phyloP scores from a whole-genome alignment of 2,113 vertebrate species.

The Dolichallabes microphthalmus region DNA sequence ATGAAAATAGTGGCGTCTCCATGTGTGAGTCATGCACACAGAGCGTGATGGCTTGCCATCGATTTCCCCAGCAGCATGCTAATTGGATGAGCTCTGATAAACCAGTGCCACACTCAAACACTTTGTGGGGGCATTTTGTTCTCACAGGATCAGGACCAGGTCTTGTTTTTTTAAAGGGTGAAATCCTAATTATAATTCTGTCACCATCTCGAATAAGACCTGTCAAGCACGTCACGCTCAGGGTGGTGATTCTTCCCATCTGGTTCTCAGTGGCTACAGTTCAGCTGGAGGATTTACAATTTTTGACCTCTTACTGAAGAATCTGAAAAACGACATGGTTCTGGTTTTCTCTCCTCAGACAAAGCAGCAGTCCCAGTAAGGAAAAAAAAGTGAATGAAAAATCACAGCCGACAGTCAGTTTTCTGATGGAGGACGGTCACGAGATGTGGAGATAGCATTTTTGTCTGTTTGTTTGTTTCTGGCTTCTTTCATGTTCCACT shows the following conservation, averaged over 20 bases:
- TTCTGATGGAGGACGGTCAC: background rate
- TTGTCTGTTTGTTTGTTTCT: background rate
- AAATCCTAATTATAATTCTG: background rate
- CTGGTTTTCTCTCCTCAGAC: background rate
- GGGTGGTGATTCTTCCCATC: background rate
- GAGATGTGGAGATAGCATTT: background rate
- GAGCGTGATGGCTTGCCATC: too few species aligned
- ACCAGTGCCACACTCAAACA: background rate
- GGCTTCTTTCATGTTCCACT: background rate
- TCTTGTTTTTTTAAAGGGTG: background rate
- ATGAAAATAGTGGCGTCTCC: background rate
- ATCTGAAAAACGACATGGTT: background rate
- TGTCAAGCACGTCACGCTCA: background rate
- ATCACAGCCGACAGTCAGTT: background rate
- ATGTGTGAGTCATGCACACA: background rate
- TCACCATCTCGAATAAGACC: background rate
- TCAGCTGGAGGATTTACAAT: background rate
- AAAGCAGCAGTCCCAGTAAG: too few species aligned
- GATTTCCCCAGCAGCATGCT: background rate
- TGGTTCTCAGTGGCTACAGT: background rate
- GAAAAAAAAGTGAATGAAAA: background rate
- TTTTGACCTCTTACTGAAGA: background rate
- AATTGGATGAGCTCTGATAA: slow-evolving; percentile 19
- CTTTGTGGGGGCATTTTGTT: slow-evolving; percentile 1
- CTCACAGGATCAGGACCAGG: background rate